Evolutionary conservation across 2,113 vertebrate species (phyloP).

Genomic region (Chinchilla lanigera): DNA sequence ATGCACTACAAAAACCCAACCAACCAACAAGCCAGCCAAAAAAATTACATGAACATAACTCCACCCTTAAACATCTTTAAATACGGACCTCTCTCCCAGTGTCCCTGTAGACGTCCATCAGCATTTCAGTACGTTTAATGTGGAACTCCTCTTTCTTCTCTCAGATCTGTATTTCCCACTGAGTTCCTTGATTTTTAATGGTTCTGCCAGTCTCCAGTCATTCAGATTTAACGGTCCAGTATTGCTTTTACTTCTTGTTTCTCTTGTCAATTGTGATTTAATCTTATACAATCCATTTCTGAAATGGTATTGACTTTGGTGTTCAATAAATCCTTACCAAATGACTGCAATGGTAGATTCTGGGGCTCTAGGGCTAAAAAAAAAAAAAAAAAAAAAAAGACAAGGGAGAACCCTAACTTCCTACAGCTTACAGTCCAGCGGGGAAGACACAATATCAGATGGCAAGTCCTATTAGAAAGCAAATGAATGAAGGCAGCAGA

Average conservation of each 20-base stretch:
- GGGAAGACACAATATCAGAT: neutral
- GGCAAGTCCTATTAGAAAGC: neutral
- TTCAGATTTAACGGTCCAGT: neutral
- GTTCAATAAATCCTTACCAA: neutral
- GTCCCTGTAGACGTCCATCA: neutral
- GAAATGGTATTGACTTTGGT: neutral
- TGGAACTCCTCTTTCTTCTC: neutral
- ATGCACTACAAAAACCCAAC: neutral
- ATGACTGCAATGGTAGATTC: neutral
- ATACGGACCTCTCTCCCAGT: neutral
- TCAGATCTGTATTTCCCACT: neutral
- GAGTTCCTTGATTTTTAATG: constrained; percentile 9
- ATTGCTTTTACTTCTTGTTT: constrained; percentile 25
- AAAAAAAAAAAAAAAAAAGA: neutral
- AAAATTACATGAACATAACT: neutral
- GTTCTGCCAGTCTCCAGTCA: neutral
- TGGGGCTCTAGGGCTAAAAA: neutral
- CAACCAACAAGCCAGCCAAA: neutral
- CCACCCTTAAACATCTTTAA: neutral
- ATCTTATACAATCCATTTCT: neutral
- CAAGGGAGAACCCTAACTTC: neutral
- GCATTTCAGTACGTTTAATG: neutral
- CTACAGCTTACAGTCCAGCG: neutral
- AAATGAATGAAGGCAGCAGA: neutral
- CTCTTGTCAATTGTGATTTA: neutral